phyloP scores from a whole-genome alignment of 2,797 vertebrate genomes.

The Pangasius sanitwongsei region DNA sequence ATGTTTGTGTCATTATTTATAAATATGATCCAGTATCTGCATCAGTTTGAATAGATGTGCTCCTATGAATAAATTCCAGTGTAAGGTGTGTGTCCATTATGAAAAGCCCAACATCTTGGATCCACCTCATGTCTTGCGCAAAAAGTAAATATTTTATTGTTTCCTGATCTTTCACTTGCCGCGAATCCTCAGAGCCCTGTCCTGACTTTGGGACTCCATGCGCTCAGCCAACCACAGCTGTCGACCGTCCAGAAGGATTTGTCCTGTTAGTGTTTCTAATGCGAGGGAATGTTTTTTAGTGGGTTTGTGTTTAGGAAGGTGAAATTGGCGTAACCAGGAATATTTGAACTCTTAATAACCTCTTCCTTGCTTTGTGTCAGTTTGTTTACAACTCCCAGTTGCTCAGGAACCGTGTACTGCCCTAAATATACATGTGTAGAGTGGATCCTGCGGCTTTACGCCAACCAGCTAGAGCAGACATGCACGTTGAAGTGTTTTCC shows the following conservation, averaged over 20 bases:
- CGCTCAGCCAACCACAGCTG: neutral
- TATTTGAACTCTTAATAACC: conserved; percentile 27
- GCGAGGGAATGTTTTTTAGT: neutral
- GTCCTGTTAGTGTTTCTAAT: neutral
- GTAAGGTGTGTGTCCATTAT: neutral
- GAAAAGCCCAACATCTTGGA: neutral
- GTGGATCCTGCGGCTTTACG: conserved; percentile 5
- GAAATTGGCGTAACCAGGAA: neutral
- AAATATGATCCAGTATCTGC: too few species aligned
- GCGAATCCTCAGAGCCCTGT: neutral
- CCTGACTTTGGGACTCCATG: neutral
- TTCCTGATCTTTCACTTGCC: neutral
- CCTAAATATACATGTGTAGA: conserved; percentile 28
- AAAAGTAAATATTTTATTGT: neutral
- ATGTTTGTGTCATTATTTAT: too few species aligned
- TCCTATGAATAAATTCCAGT: neutral
- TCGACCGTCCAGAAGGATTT: neutral
- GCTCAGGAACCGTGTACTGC: conserved; percentile 15
- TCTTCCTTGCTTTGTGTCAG: conserved; percentile 15
- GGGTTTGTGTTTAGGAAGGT: neutral
- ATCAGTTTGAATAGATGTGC: neutral
- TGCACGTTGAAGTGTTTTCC: conserved; percentile 9
- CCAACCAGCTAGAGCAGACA: neutral
- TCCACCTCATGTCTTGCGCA: neutral
- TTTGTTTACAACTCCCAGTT: conserved; percentile 27